phyloP scores from a whole-genome alignment of 2,113 vertebrate species.

The Lutjanus erythropterus region DNA sequence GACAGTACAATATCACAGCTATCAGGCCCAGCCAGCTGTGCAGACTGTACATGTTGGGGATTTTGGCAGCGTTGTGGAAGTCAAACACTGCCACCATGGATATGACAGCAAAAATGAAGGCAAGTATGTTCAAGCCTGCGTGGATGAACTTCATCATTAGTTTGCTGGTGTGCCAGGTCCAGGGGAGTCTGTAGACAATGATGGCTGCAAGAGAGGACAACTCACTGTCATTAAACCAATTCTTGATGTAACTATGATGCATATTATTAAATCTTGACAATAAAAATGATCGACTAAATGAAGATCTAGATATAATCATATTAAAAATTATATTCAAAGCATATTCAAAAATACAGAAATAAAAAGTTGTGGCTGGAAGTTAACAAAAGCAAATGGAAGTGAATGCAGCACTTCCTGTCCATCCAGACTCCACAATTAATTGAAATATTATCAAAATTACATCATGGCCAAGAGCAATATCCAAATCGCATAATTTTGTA shows the following conservation, averaged over 20 bases:
- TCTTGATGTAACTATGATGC: not conserved
- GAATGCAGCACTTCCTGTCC: too few relatives aligned
- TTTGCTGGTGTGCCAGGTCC: conserved; percentile 97
- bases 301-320: too few relatives aligned
- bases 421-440: too few relatives aligned
- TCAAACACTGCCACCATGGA: conserved; percentile 93
- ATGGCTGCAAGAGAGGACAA: conserved; percentile 77
- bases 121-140: conserved; percentile 89
- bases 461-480: too few relatives aligned
- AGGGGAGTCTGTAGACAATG: conserved; percentile 92
- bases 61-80: conserved; percentile 87
- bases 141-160: conserved; percentile 94
- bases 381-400: too few relatives aligned
- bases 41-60: conserved; percentile 97
- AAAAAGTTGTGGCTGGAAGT: too few relatives aligned
- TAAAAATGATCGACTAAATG: too few relatives aligned
- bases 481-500: too few relatives aligned
- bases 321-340: too few relatives aligned
- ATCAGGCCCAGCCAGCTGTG: conserved; percentile 97
- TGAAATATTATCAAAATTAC: too few relatives aligned
- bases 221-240: not conserved
- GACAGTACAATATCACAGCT: conserved; percentile 86
- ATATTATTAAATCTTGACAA: too few relatives aligned
- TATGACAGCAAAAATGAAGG: conserved; percentile 88
- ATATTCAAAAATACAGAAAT: too few relatives aligned